Evolutionary conservation across 2,888 invertebrate species (phyloP).

Genomic region (Ephialtes manifestator): DNA sequence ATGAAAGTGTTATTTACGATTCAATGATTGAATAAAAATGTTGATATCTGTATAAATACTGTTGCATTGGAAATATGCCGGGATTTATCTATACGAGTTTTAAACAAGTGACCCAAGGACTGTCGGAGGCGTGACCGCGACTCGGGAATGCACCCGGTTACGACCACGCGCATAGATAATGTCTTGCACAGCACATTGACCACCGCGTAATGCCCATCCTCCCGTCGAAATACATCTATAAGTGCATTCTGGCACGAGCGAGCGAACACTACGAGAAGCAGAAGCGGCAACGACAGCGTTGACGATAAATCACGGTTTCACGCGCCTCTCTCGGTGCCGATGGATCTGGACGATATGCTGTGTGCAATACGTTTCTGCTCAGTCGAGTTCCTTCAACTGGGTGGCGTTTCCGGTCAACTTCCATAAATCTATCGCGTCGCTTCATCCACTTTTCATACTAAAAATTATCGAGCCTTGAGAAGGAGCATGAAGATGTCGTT

Average conservation of each 20-base stretch:
- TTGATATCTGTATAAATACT: not conserved
- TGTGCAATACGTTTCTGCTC: slow-evolving; percentile 52
- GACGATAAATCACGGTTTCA: slow-evolving; percentile 60
- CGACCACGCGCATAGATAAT: slow-evolving; percentile 59
- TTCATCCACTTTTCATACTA: not conserved
- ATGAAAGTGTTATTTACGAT: not conserved
- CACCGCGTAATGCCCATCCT: slow-evolving; percentile 58
- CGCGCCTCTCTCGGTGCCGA: slow-evolving; percentile 42
- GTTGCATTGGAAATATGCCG: not conserved
- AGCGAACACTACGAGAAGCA: slow-evolving; percentile 17
- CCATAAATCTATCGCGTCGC: slow-evolving; percentile 32
- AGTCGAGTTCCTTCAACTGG: not conserved
- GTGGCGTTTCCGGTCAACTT: slow-evolving; percentile 47
- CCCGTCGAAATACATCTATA: slow-evolving; percentile 38
- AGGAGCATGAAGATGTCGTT: not conserved
- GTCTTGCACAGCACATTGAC: slow-evolving; percentile 44
- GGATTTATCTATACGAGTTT: slow-evolving; percentile 9
- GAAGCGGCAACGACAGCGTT: slow-evolving; percentile 33
- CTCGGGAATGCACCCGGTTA: slow-evolving; percentile 65
- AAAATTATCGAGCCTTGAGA: not conserved
- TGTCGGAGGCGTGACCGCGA: slow-evolving; percentile 67
- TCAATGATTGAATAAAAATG: not conserved
- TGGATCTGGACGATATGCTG: slow-evolving; percentile 33
- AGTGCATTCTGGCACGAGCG: slow-evolving; percentile 44
- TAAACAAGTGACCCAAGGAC: slow-evolving; percentile 63